A percentile compares a stretch with the other conserved stretches of the same genome.
phyloP scores from a whole-genome alignment of 2,113 vertebrate genomes.

The Phalacrocorax carbo region DNA sequence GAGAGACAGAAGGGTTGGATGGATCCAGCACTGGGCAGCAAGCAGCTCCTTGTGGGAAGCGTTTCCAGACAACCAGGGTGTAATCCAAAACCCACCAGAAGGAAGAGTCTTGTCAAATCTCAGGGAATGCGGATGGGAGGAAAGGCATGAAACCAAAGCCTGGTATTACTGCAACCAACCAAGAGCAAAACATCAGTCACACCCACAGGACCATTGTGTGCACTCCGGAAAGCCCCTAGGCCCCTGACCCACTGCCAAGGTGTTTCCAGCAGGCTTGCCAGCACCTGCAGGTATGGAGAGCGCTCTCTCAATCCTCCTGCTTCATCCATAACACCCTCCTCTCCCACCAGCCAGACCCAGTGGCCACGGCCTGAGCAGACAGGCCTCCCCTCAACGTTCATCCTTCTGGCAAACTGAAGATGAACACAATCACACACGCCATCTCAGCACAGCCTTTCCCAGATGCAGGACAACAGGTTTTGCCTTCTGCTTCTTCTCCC shows the following conservation, averaged over 20 bases:
- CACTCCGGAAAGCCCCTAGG: not conserved
- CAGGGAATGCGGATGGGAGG: not conserved
- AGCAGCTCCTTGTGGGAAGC: not conserved
- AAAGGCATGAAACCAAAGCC: not conserved
- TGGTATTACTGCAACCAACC: not conserved
- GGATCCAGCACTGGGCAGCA: not conserved
- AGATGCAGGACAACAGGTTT: not conserved
- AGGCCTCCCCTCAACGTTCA: rapidly evolving
- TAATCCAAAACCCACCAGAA: not conserved
- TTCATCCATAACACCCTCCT: rapidly evolving
- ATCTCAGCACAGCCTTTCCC: not conserved
- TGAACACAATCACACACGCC: rapidly evolving
- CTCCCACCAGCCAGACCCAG: not conserved
- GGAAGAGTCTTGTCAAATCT: not conserved
- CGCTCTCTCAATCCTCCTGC: not conserved
- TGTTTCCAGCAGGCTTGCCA: not conserved
- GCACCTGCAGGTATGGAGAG: not conserved
- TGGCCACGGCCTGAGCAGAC: not conserved
- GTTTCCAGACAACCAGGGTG: not conserved
- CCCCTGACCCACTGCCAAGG: not conserved
- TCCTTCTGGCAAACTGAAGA: not conserved
- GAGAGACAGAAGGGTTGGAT: not conserved
- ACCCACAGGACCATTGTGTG: not conserved
- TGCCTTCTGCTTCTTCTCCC: not conserved
- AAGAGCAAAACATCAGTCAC: not conserved